Conservation (phyloP, 1,140 invertebrate species). For the Ridgeia piscesae region DNA sequence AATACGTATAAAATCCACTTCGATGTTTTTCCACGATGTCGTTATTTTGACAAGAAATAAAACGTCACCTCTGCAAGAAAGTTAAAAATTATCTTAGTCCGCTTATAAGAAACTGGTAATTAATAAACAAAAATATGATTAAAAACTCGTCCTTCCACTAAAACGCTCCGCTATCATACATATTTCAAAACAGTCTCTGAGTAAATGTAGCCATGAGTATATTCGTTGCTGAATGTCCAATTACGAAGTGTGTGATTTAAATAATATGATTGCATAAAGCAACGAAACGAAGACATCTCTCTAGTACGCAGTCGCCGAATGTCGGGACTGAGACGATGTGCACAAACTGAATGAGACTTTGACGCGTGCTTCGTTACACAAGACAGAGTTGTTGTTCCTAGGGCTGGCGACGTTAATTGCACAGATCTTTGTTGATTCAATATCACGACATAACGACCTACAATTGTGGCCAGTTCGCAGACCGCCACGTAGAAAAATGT, state of each 20-base stretch:
- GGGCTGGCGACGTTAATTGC: background rate
- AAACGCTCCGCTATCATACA: background rate
- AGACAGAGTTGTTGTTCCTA: background rate
- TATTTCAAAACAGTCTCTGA: background rate
- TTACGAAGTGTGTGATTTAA: background rate
- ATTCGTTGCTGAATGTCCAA: background rate
- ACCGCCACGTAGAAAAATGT: background rate
- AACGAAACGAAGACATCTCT: background rate
- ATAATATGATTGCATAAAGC: background rate
- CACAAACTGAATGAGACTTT: background rate
- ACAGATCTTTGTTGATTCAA: background rate
- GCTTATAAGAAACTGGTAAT: background rate
- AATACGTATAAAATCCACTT: constrained; percentile 1
- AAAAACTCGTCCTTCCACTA: background rate
- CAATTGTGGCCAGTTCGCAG: background rate
- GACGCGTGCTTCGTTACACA: background rate
- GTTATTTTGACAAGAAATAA: background rate
- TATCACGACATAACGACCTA: background rate
- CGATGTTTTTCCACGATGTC: background rate
- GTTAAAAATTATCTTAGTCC: background rate
- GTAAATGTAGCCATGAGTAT: background rate
- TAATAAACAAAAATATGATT: background rate
- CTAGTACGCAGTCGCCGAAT: background rate
- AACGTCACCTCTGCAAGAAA: background rate
- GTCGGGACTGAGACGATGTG: background rate